A percentile compares a stretch with the other conserved stretches of the same genome.
These are phyloP conservation scores for Drosophila jambulina DNA, from an alignment of 1,140 invertebrate species.

Conservation along the genomic window DNA sequence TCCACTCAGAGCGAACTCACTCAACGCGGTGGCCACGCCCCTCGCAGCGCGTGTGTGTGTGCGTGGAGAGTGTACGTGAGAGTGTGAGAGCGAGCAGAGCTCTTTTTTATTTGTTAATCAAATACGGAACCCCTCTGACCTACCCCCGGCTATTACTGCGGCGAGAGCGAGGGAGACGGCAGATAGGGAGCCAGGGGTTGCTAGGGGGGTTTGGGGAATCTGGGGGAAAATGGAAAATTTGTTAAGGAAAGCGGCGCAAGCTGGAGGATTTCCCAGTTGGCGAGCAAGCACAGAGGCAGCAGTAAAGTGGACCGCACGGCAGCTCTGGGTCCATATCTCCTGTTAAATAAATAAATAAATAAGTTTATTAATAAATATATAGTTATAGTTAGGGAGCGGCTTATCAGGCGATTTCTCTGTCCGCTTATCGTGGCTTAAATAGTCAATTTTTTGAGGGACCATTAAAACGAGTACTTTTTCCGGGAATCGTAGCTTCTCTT, in stretches of 20 bases:
- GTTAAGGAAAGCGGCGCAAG: conserved; percentile 42
- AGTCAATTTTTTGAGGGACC: conserved; percentile 20
- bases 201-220: not conserved
- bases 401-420: conserved; percentile 48
- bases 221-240: conserved; percentile 33
- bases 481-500: conserved; percentile 11
- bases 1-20: conserved; percentile 35
- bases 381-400: conserved; percentile 12
- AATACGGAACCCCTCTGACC: conserved; percentile 62
- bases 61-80: conserved; percentile 6
- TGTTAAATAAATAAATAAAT: not conserved
- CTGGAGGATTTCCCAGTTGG: conserved; percentile 63
- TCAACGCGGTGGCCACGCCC: conserved; percentile 27
- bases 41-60: conserved; percentile 2
- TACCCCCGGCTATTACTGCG: conserved; percentile 23
- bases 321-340: not conserved
- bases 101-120: conserved; percentile 81
- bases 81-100: conserved; percentile 50
- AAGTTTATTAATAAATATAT: not conserved
- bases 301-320: conserved; percentile 66
- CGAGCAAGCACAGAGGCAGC: conserved; percentile 45
- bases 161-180: conserved; percentile 45
- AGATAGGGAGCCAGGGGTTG: conserved; percentile 6
- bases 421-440: conserved; percentile 41
- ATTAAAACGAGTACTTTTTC: conserved; percentile 45